A percentile compares a stretch with the other conserved stretches of the same genome.
Conservation (phyloP, 2,113 vertebrate species). For the Austrofundulus limnaeus region DNA sequence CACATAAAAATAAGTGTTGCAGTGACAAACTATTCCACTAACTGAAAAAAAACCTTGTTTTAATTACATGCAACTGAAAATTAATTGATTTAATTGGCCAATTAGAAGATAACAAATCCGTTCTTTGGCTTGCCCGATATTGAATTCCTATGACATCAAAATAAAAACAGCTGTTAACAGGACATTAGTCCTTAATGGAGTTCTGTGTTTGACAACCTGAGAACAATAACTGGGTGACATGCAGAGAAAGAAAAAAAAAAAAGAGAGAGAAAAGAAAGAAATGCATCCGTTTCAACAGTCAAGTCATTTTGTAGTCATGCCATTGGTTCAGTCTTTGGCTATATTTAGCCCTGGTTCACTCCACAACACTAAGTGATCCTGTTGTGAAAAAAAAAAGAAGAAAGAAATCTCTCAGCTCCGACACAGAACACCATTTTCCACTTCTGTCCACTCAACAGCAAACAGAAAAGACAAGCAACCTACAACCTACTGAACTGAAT, state of each 20-base stretch:
- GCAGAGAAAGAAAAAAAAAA: too few relatives aligned
- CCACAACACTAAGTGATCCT: slow-evolving; percentile 44
- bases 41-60: too few relatives aligned
- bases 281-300: slow-evolving; percentile 2
- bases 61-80: too few relatives aligned
- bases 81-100: too few relatives aligned
- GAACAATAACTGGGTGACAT: not conserved
- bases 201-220: not conserved
- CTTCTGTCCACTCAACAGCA: slow-evolving; percentile 41
- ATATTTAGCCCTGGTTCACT: slow-evolving; percentile 67
- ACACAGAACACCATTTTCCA: slow-evolving; percentile 38
- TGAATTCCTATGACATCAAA: too few relatives aligned
- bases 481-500: slow-evolving; percentile 30
- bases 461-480: slow-evolving; percentile 17
- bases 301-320: not conserved
- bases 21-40: too few relatives aligned
- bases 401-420: slow-evolving; percentile 34
- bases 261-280: too few relatives aligned
- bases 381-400: slow-evolving; percentile 25
- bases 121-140: too few relatives aligned
- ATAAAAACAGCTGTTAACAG: too few relatives aligned
- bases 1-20: too few relatives aligned
- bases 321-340: slow-evolving; percentile 49
- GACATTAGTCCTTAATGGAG: not conserved
- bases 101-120: too few relatives aligned